These are phyloP conservation scores for Ormyrus rosae DNA, from an alignment of 2,888 invertebrate genomes.

Conservation along the genomic window DNA sequence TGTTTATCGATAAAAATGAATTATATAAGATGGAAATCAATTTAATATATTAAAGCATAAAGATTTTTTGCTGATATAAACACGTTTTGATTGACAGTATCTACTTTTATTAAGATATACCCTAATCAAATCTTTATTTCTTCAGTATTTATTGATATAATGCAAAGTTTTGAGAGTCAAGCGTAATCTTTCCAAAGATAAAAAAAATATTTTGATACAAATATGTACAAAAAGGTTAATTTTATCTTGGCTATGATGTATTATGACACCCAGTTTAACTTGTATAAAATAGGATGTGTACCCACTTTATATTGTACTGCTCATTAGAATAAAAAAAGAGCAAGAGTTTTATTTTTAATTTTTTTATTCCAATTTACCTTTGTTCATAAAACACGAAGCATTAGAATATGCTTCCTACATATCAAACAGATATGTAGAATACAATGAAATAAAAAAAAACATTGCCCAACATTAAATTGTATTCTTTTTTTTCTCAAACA, in stretches of 20 bases:
- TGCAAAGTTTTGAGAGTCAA: slow-evolving; percentile 18
- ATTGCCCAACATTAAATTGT: slow-evolving; percentile 47
- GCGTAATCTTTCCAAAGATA: slow-evolving; percentile 53
- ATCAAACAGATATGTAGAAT: slow-evolving; percentile 43
- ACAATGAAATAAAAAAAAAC: slow-evolving; percentile 53
- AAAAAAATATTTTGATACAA: slow-evolving; percentile 55
- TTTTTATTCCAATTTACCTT: slow-evolving; percentile 49
- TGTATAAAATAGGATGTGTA: slow-evolving; percentile 55
- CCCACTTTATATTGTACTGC: slow-evolving; percentile 51
- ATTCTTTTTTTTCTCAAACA: slow-evolving; percentile 46
- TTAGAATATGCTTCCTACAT: slow-evolving; percentile 36
- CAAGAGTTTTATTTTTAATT: slow-evolving; percentile 51
- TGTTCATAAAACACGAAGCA: slow-evolving; percentile 43
- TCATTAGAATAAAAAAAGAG: slow-evolving; percentile 54
- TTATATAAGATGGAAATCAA: slow-evolving; percentile 33
- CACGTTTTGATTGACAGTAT: slow-evolving; percentile 26
- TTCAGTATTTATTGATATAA: slow-evolving; percentile 37
- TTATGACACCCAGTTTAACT: slow-evolving; percentile 40
- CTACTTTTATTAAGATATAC: slow-evolving; percentile 42
- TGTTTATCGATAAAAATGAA: slow-evolving; percentile 29
- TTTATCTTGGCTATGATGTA: slow-evolving; percentile 52
- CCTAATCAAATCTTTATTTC: slow-evolving; percentile 48
- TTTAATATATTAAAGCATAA: slow-evolving; percentile 23
- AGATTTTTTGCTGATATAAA: slow-evolving; percentile 20
- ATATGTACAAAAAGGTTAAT: slow-evolving; percentile 52